phyloP scores from a whole-genome alignment of 1,140 invertebrate genomes.

The Diuraphis noxia region DNA sequence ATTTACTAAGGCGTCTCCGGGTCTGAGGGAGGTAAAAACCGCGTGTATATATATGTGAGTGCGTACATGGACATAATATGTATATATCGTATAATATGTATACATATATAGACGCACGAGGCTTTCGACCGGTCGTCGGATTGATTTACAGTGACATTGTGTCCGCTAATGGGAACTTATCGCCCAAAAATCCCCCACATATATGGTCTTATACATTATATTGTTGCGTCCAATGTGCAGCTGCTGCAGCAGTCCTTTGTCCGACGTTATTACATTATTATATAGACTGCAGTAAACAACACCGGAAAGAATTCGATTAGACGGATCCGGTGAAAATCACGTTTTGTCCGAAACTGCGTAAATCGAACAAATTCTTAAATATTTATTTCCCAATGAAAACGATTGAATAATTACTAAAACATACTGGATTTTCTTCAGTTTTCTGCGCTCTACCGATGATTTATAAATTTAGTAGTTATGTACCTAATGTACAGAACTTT shows the following conservation, averaged over 20 bases:
- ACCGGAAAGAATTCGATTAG: background rate
- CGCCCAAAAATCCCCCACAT: background rate
- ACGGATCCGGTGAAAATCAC: background rate
- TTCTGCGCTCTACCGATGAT: too few relatives aligned
- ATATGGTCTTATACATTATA: background rate
- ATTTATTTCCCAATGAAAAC: too few relatives aligned
- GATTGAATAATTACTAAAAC: too few relatives aligned
- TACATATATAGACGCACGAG: background rate
- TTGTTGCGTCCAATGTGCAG: background rate
- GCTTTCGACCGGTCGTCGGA: background rate
- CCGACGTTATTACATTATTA: background rate
- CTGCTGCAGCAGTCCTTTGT: background rate
- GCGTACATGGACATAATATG: background rate
- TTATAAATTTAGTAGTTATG: too few relatives aligned
- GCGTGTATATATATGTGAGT: background rate
- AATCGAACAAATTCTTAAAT: background rate
- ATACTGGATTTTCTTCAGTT: too few relatives aligned
- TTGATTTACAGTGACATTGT: slow-evolving; percentile 31
- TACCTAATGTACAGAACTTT: too few relatives aligned
- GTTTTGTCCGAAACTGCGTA: background rate
- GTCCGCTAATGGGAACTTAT: slow-evolving; percentile 5
- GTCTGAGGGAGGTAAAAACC: background rate
- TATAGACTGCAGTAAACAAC: background rate
- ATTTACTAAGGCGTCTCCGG: background rate
- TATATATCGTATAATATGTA: background rate